Evolutionary conservation across 2,888 invertebrate species (phyloP), one percentile per base, ranked within the genome.

Genomic region (Arrhopalites spinosus): DNA sequence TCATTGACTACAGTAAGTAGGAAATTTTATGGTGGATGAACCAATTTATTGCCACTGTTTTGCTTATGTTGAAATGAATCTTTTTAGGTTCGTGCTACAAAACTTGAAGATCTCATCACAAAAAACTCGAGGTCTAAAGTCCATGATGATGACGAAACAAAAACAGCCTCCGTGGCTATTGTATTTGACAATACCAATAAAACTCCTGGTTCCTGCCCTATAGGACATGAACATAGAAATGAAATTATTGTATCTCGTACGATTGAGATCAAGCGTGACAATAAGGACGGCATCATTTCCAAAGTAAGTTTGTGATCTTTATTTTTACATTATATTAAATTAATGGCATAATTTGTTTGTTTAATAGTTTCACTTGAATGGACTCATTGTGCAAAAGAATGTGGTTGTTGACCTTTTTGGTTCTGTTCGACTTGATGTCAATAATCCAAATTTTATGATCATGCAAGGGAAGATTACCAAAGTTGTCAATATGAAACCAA

Each of bases 401-500:
- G 88, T 93, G 82, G 93, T 98, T 0, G 91, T 92, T 50, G 99
- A 99, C 86, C 87, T 99, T 84, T 99, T 99, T 86, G 94, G 96
- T 83, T 96, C 98, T 0, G 93, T 99, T 5, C 97, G 98, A 85
- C 88, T 99, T 50, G 99, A 99, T 85, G 96, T 99, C 1, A 99
- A 99, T 87, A 99, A 99, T 87, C 99, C 99, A 0, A 98, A 99
- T 86, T 99, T 98, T 87, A 90, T 99, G 50, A 99, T 99, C 84
- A 98, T 99, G 98, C 99, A 99, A 88, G 99, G 99, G 0, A 90
- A 96, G 80, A 96, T 99, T 82, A 98, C 98, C 0, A 98, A 99
- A 88, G 98, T 99, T 1, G 88, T 99, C 30, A 98, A 96, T 85
- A 99, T 99, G 98, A 98, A 98, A 85, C 97, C 99, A 0, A 90